phyloP scores from a whole-genome alignment of 2,113 vertebrate species.

The Rhynchomys soricoides region DNA sequence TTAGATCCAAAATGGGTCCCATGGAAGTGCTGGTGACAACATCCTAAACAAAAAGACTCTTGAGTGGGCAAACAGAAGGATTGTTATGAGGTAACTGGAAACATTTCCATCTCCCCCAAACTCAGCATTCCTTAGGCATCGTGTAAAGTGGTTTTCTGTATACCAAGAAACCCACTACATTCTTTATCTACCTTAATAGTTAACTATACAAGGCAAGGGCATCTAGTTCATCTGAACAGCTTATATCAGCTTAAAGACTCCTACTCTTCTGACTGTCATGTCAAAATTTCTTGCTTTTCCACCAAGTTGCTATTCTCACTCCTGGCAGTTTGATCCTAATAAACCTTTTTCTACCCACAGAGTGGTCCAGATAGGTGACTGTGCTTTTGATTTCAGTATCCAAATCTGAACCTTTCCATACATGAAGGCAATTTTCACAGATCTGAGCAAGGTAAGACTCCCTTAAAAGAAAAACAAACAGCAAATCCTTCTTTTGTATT shows the following conservation, averaged over 20 bases:
- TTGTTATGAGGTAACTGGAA: background rate
- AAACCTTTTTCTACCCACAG: background rate
- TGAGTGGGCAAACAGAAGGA: background rate
- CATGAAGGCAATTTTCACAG: background rate
- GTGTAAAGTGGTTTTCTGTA: background rate
- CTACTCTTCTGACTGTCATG: background rate
- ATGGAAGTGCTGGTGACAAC: background rate
- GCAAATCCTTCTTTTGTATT: background rate
- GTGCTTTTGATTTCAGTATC: background rate
- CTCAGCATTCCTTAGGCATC: background rate
- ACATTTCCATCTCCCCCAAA: background rate
- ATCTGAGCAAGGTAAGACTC: background rate
- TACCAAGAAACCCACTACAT: background rate
- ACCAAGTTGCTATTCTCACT: background rate
- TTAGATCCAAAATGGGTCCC: background rate
- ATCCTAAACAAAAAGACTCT: background rate
- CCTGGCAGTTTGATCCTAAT: background rate
- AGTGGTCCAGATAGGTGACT: background rate
- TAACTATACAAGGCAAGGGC: background rate
- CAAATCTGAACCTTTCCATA: background rate
- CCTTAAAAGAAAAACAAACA: slow-evolving; percentile 9
- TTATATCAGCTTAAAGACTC: background rate
- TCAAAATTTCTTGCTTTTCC: background rate
- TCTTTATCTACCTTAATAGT: background rate
- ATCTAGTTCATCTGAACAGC: background rate